Evolutionary conservation across 2,797 vertebrate genomes (phyloP), one percentile per base, ranked within the genome.

Genomic region (Danio albolineatus): DNA sequence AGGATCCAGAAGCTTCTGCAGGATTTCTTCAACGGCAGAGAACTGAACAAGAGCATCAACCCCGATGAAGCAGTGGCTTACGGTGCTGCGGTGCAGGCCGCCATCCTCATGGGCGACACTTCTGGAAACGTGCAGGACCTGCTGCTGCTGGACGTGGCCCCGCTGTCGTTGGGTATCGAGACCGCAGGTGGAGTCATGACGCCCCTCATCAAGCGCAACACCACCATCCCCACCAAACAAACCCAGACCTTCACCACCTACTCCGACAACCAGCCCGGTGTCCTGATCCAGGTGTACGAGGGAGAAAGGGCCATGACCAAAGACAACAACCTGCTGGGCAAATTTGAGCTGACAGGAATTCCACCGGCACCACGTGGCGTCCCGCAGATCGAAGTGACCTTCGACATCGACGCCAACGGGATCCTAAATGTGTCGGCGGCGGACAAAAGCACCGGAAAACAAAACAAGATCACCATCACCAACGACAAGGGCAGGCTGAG

Each of bases 391-490:
- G 84, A 86, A 51, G 86, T 87, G 66, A 86, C 86, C 41, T 84
- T 86, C 51, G 84, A 87, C 83, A 69, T 87, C 2, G 83, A 87
- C 10, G 85, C 83, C 56, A 87, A 86, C 10, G 85, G 86, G 21
- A 87, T 87, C 56, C 82, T 87, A 28, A 87, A 86, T 5, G 86
- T 87, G 60, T 87, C 84, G 0, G 82, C 84, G 1, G 82, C 77
- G 69, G 86, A 86, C 84, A 86, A 86, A 73, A 86, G 84, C 76
- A 86, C 79, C 4, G 85, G 85, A 53, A 85, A 85, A 69, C 76
- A 84, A 74, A 87, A 85, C 80, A 87, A 86, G 67, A 86, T 86
- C 79, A 85, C 84, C 69, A 85, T 85, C 62, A 85, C 84, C 19
- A 85, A 85, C 59, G 84, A 83, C 74, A 85, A 86, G 75, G 85